phyloP scores from a whole-genome alignment of 2,888 invertebrate genomes.

The Watsonalla cultraria region DNA sequence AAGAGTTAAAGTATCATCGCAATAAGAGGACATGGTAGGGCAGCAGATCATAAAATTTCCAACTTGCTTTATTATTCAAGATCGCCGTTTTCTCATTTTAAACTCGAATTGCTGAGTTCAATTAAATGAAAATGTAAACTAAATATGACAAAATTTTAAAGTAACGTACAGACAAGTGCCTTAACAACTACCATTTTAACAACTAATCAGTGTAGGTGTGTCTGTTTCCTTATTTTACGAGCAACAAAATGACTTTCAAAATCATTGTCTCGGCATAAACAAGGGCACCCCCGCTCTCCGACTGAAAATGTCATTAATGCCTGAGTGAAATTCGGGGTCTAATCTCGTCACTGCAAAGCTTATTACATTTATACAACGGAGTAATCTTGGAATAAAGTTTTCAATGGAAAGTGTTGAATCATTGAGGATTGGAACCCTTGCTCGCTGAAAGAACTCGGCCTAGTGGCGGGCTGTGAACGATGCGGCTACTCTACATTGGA shows the following conservation, averaged over 20 bases:
- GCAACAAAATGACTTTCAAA: conserved; percentile 74
- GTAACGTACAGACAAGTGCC: not conserved
- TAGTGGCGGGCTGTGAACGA: conserved; percentile 17
- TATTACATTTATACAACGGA: conserved; percentile 77
- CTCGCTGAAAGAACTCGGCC: conserved; percentile 58
- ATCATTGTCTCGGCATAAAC: conserved; percentile 70
- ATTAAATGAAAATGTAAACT: no score
- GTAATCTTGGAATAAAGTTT: conserved; percentile 78
- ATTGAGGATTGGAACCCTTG: conserved; percentile 74
- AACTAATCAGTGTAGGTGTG: conserved; percentile 12
- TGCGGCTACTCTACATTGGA: not conserved
- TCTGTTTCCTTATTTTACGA: conserved; percentile 46
- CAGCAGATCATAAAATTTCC: no score
- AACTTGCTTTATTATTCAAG: no score
- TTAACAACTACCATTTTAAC: not conserved
- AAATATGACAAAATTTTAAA: no score
- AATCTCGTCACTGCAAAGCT: conserved; percentile 77
- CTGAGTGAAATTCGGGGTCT: conserved; percentile 76
- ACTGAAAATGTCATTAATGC: conserved; percentile 78
- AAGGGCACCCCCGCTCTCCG: conserved; percentile 54
- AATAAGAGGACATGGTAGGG: no score
- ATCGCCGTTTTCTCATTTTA: no score
- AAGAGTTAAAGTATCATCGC: no score
- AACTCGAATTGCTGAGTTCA: no score
- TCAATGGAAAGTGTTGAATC: conserved; percentile 76